Evolutionary conservation across 2,888 invertebrate species (phyloP), one percentile per base, ranked within the genome.

Genomic region (Cataglyphis rosenhaueri): DNA sequence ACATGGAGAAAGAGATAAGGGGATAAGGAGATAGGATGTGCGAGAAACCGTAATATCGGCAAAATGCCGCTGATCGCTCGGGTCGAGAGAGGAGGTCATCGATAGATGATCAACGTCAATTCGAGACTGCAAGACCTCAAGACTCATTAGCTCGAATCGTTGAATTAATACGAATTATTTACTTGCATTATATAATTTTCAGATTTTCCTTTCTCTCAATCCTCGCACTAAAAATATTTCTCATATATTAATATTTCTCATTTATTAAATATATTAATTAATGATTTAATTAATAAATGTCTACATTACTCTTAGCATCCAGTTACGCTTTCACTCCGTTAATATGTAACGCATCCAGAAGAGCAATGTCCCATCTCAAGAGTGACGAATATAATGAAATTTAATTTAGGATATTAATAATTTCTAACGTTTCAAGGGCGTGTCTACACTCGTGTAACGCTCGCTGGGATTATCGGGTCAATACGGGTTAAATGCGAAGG

Each of bases 401-500:
- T 59, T 68, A 59, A 78, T 78, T 70, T 59, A 59, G 41, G 32
- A 70, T 70, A 68, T 78, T 59, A 59, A 44, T 78, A 78, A 68
- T 70, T 78, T 68, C 41, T 64, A 59, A 68, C 38, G 70, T 78
- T 78, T 70, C 78, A 59, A 78, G 44, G 78, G 59, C 70, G 70
- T 68, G 78, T 78, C 70, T n/a, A 78, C 78, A 70, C 35, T 35
- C 68, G 68, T 78, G 68, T 68, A 59, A 78, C 59, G 35, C 18
- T 78, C 21, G 21, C 44, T 70, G 32, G 32, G 68, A 70, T 68
- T 70, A 78, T 44, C 32, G 18, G 78, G 78, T 78, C 70, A 78
- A 78, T 78, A 70, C 8, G 59, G 70, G 78, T 78, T 70, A 78
- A 78, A 78, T 59, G 59, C 78, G 68, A 68, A 44, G 78, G 78